A percentile compares a stretch with the other conserved stretches of the same genome.
Conservation (phyloP, 1,140 invertebrate species). For the Leptinotarsa defecta region DNA sequence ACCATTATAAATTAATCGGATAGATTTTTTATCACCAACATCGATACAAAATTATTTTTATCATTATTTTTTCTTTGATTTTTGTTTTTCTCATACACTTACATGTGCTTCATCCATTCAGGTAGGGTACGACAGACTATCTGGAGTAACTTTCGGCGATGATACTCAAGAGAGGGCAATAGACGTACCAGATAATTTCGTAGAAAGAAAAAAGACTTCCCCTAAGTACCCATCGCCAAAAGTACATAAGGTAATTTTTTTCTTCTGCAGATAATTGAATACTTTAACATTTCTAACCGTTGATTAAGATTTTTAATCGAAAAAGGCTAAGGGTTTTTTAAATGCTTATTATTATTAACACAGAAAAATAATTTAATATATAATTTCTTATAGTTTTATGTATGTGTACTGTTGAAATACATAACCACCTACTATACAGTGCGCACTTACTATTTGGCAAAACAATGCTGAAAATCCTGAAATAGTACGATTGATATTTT, state of each 20-base stretch:
- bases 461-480: too few species aligned
- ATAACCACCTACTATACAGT: too few species aligned
- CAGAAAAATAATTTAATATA: background rate
- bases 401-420: background rate
- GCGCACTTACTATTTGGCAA: too few species aligned
- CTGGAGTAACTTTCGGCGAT: slow-evolving; percentile 55
- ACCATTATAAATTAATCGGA: too few species aligned
- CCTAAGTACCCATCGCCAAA: slow-evolving; percentile 72
- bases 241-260: slow-evolving; percentile 18
- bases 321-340: background rate
- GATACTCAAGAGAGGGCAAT: slow-evolving; percentile 73
- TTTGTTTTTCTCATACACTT: background rate
- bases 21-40: too few species aligned
- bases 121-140: slow-evolving; percentile 57
- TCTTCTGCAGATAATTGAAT: background rate
- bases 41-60: background rate
- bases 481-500: too few species aligned
- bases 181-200: slow-evolving; percentile 75
- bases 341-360: background rate
- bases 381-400: background rate
- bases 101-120: slow-evolving; percentile 25
- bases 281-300: background rate
- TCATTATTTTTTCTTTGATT: background rate
- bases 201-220: slow-evolving; percentile 67
- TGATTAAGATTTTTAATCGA: background rate